phyloP scores from a whole-genome alignment of 2,113 vertebrate genomes.

The Osmerus mordax region DNA sequence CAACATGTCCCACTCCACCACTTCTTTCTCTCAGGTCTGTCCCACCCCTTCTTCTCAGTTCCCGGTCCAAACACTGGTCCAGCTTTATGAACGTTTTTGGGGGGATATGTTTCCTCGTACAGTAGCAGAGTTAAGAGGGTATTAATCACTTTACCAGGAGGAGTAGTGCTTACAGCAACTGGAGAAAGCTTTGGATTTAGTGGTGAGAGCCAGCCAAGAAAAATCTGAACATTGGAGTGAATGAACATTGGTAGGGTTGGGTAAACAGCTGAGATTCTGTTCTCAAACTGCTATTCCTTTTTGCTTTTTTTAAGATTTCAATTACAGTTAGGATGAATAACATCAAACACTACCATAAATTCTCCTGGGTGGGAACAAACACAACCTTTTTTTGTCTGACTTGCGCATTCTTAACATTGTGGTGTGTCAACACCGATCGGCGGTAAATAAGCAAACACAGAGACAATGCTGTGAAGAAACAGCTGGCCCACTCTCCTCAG shows the following conservation, averaged over 20 bases:
- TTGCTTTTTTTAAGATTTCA: too few species aligned
- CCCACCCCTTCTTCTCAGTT: background rate
- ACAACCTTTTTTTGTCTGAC: slow-evolving; percentile 8
- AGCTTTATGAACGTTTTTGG: background rate
- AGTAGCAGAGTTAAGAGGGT: slow-evolving; percentile 1
- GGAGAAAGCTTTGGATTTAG: slow-evolving; percentile 23
- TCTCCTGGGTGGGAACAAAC: background rate
- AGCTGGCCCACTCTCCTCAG: slow-evolving; percentile 17
- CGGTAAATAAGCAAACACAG: slow-evolving; percentile 16
- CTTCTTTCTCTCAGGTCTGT: background rate
- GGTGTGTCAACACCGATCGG: slow-evolving; percentile 18
- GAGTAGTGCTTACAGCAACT: slow-evolving; percentile 13
- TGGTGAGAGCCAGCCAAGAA: slow-evolving; percentile 28
- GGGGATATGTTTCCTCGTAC: slow-evolving; percentile 12
- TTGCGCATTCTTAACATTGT: background rate
- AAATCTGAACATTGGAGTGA: slow-evolving; percentile 5
- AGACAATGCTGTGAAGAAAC: slow-evolving; percentile 10
- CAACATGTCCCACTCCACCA: background rate
- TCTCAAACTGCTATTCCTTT: too few species aligned
- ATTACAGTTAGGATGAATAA: too few species aligned
- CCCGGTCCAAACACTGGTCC: background rate
- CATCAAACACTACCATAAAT: too few species aligned
- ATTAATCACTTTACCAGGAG: slow-evolving; percentile 44
- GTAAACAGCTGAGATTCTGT: background rate
- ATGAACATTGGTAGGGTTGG: background rate